Conservation (phyloP, 2,888 invertebrate species). For the Cerceris rybyensis region DNA sequence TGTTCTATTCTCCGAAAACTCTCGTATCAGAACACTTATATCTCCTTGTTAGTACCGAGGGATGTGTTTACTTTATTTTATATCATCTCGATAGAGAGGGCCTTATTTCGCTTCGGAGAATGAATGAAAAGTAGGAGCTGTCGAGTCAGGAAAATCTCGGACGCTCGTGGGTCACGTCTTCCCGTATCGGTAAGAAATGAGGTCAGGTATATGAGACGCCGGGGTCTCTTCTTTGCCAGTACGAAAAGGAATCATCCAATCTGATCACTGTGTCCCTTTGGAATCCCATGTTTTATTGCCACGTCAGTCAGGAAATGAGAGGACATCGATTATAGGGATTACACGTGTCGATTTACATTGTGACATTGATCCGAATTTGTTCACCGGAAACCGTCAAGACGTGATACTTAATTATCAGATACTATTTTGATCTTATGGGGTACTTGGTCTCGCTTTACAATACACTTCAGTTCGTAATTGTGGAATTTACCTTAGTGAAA, state of each 20-base stretch:
- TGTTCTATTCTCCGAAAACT: too few species aligned
- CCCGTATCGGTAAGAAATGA: slow-evolving; percentile 11
- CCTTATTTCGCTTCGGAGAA: slow-evolving; percentile 30
- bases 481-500: too few species aligned
- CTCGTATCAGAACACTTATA: too few species aligned
- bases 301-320: not conserved
- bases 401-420: too few species aligned
- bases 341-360: not conserved
- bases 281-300: not conserved
- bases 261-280: not conserved
- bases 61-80: slow-evolving; percentile 17
- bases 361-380: not conserved
- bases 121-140: slow-evolving; percentile 28
- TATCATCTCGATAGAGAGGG: slow-evolving; percentile 15
- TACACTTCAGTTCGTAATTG: too few species aligned
- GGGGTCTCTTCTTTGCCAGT: too few species aligned
- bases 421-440: too few species aligned
- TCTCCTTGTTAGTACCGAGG: not conserved
- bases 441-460: too few species aligned
- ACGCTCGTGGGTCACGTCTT: slow-evolving; percentile 27
- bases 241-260: too few species aligned
- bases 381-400: too few species aligned
- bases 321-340: not conserved
- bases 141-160: slow-evolving; percentile 16
- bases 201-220: not conserved